Percentiles rank a stretch among this genome's conserved stretches.
Evolutionary conservation across 2,888 invertebrate genomes (phyloP).

Genomic region (Apoda limacodes): DNA sequence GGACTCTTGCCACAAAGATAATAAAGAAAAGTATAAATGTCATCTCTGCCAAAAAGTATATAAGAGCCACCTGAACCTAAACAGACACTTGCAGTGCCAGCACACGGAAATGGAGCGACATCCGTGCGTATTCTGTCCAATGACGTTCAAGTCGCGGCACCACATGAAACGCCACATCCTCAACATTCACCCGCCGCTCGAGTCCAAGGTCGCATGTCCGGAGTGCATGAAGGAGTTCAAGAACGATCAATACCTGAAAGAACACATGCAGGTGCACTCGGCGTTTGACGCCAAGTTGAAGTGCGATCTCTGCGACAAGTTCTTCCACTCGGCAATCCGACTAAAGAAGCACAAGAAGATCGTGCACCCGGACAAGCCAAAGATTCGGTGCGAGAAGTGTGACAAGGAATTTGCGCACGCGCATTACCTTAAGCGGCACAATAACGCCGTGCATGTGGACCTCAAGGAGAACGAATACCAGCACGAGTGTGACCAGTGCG

Average conservation of each 20-base stretch:
- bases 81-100: conserved; percentile 48
- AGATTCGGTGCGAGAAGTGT: conserved; percentile 51
- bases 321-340: conserved; percentile 51
- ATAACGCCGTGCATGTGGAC: conserved; percentile 51
- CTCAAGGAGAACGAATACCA: conserved; percentile 47
- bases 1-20: conserved; percentile 37
- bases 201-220: conserved; percentile 55
- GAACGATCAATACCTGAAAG: conserved; percentile 56
- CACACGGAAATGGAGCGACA: conserved; percentile 49
- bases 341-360: conserved; percentile 59
- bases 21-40: conserved; percentile 49
- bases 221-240: conserved; percentile 60
- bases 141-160: conserved; percentile 57
- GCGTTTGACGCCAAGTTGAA: conserved; percentile 49
- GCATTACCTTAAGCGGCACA: conserved; percentile 48
- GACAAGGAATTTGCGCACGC: conserved; percentile 57
- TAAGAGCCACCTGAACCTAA: conserved; percentile 47
- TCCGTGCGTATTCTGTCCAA: conserved; percentile 54
- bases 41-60: conserved; percentile 49
- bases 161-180: conserved; percentile 59
- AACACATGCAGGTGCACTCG: conserved; percentile 59
- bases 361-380: conserved; percentile 53
- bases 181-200: conserved; percentile 57
- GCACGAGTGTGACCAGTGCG: conserved; percentile 52
- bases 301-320: conserved; percentile 56